Evolutionary conservation across 2,888 invertebrate species (phyloP).

Genomic region (Hipparchia semele): DNA sequence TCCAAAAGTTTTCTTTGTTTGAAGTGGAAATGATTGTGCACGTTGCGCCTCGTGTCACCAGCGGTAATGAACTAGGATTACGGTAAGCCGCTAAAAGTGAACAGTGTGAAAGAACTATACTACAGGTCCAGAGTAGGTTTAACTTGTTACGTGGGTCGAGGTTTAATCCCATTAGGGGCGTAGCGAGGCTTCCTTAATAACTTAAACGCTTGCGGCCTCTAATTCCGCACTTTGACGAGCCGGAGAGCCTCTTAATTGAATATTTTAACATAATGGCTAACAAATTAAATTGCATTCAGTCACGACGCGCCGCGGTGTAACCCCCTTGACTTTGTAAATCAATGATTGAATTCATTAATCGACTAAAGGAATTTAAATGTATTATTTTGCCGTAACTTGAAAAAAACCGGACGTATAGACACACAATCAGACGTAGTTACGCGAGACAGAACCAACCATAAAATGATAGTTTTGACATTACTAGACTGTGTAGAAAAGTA

Average conservation of each 20-base stretch:
- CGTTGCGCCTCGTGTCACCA: slow-evolving; percentile 14
- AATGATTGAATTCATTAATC: slow-evolving; percentile 15
- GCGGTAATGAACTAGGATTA: slow-evolving; percentile 34
- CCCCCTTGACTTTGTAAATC: slow-evolving; percentile 15
- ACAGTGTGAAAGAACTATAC: slow-evolving; percentile 33
- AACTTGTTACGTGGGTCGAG: slow-evolving; percentile 45
- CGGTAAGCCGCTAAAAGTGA: slow-evolving; percentile 37
- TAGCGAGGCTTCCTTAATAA: slow-evolving; percentile 75
- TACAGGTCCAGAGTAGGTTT: slow-evolving; percentile 37
- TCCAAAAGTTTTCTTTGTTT: not conserved
- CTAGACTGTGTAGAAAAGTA: too few species aligned
- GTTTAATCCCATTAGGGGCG: slow-evolving; percentile 72
- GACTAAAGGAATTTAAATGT: not conserved
- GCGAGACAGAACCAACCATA: too few species aligned
- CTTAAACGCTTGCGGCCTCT: slow-evolving; percentile 60
- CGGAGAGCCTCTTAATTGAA: slow-evolving; percentile 54
- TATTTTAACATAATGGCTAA: slow-evolving; percentile 51
- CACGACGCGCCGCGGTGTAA: not conserved
- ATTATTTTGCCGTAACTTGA: not conserved
- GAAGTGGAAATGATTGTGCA: slow-evolving; percentile 8
- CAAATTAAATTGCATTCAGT: slow-evolving; percentile 32
- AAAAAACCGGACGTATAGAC: not conserved
- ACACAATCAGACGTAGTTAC: not conserved
- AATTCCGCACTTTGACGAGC: slow-evolving; percentile 57
- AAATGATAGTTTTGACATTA: too few species aligned